Evolutionary conservation across 1,140 invertebrate genomes (phyloP).

Genomic region (Drosophila sp.): DNA sequence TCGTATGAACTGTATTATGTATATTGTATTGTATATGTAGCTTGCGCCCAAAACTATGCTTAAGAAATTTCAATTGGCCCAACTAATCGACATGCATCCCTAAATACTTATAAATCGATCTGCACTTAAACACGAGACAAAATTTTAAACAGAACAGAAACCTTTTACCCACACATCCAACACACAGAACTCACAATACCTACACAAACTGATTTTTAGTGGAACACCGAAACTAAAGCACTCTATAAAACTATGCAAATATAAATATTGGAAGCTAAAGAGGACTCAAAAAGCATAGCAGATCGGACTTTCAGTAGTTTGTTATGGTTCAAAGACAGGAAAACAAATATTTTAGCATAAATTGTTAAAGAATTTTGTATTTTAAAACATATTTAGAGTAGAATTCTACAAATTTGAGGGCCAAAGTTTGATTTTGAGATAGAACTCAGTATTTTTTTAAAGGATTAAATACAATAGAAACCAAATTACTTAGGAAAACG

Average conservation of each 20-base stretch:
- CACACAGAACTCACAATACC: constrained; percentile 21
- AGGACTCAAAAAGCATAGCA: background rate
- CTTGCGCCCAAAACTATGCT: constrained; percentile 38
- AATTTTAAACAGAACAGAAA: background rate
- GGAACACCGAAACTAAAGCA: constrained; percentile 7
- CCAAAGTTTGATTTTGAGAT: no score
- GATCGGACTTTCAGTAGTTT: background rate
- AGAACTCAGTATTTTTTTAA: no score
- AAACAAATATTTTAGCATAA: no score
- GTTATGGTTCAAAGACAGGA: no score
- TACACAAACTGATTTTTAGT: constrained; percentile 10
- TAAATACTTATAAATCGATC: constrained; percentile 6
- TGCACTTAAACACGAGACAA: constrained; percentile 15
- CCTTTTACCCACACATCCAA: background rate
- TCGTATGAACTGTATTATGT: constrained; percentile 7
- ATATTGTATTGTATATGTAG: constrained; percentile 15
- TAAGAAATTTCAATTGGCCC: constrained; percentile 37
- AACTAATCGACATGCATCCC: constrained; percentile 38
- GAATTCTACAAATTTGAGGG: no score
- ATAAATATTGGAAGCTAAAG: background rate
- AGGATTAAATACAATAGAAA: no score
- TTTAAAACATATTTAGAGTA: no score
- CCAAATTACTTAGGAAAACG: no score
- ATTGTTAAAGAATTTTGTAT: no score
- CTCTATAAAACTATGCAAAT: background rate